Conservation (phyloP, 1,140 invertebrate species). For the Cyphomyrmex costatus region DNA sequence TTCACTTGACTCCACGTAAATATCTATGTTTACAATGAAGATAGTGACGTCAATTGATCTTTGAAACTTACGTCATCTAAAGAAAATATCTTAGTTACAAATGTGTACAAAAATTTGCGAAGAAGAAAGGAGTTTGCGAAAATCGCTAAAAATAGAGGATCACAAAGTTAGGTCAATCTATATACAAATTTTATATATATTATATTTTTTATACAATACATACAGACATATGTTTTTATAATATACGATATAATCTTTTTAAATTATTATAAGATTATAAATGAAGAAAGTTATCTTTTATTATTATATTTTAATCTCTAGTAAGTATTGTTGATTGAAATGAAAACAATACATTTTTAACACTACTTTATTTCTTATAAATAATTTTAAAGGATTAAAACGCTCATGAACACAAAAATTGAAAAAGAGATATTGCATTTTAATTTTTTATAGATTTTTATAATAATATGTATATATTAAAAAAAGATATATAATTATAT, state of each 20-base stretch:
- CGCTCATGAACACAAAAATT: neutral
- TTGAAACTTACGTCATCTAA: constrained; percentile 64
- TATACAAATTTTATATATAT: constrained; percentile 5
- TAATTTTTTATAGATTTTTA: neutral
- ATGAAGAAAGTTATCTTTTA: neutral
- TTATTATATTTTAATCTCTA: too few relatives aligned
- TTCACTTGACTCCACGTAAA: constrained; percentile 28
- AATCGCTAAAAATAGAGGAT: neutral
- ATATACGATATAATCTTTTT: neutral
- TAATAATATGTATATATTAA: neutral
- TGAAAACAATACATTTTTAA: neutral
- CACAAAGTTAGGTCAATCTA: neutral
- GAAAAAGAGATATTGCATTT: neutral
- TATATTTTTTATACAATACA: too few relatives aligned
- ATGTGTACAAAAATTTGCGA: constrained; percentile 16
- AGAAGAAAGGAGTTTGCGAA: neutral
- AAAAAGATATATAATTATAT: neutral
- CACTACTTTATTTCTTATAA: neutral
- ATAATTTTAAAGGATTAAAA: neutral
- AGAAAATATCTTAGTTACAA: constrained; percentile 33
- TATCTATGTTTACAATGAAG: constrained; percentile 57
- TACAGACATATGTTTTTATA: too few relatives aligned
- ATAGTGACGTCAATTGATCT: constrained; percentile 64
- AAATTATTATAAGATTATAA: neutral
- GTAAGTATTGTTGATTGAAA: neutral